A percentile compares a stretch with the other conserved stretches of the same genome.
phyloP scores from a whole-genome alignment of 2,888 invertebrate genomes.

The Gonocerus acuteangulatus region DNA sequence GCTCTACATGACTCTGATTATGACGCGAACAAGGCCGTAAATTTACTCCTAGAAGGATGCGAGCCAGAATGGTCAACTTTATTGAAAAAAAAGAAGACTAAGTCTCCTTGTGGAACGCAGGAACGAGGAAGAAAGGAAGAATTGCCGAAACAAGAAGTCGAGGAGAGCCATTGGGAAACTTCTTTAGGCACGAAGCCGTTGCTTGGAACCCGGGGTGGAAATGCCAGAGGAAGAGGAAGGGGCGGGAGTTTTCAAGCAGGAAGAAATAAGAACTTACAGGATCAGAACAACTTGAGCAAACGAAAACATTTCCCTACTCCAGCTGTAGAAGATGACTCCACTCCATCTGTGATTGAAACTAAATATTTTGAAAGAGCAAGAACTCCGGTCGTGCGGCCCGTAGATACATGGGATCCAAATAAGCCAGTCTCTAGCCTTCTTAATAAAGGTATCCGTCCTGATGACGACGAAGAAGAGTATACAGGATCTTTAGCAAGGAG shows the following conservation, averaged over 20 bases:
- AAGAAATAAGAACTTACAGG: neutral
- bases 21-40: conserved; percentile 74
- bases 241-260: neutral
- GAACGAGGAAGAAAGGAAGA: conserved; percentile 6
- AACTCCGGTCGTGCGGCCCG: neutral
- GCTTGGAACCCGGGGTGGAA: conserved; percentile 6
- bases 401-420: conserved; percentile 9
- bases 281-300: too few relatives aligned
- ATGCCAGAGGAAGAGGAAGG: conserved; percentile 6
- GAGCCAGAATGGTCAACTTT: conserved; percentile 72
- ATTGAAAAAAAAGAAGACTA: conserved; percentile 78
- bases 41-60: conserved; percentile 72
- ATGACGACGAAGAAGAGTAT: conserved; percentile 14
- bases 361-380: conserved; percentile 5
- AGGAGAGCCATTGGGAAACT: neutral
- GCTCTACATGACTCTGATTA: conserved; percentile 89
- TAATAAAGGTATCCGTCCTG: neutral
- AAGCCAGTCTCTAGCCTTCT: conserved; percentile 1
- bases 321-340: too few relatives aligned
- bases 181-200: neutral
- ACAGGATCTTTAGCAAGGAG: conserved; percentile 5
- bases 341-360: too few relatives aligned
- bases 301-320: too few relatives aligned
- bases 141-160: neutral
- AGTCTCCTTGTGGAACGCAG: neutral